Percentiles rank a stretch among this genome's conserved stretches.
phyloP scores from a whole-genome alignment of 2,113 vertebrate genomes.

The Antidorcas marsupialis region DNA sequence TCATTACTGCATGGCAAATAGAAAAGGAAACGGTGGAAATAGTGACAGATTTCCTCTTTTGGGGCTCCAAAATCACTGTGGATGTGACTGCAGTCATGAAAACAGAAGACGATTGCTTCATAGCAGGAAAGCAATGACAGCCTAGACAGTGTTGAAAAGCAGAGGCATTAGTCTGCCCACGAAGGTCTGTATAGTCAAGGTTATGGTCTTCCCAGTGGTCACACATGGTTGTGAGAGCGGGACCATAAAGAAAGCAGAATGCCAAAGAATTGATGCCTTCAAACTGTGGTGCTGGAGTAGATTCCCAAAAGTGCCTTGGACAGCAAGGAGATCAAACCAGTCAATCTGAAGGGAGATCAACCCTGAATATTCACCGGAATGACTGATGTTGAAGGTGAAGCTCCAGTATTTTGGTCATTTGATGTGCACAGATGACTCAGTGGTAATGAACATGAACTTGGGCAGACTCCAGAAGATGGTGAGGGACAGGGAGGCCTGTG shows the following conservation, averaged over 20 bases:
- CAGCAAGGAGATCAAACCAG: not conserved
- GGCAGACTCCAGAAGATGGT: not conserved
- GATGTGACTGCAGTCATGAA: not conserved
- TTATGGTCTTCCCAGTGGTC: not conserved
- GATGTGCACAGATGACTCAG: not conserved
- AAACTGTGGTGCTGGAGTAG: not conserved
- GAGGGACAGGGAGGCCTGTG: not conserved
- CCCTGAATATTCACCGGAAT: not conserved
- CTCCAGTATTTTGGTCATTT: not conserved
- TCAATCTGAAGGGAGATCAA: not conserved
- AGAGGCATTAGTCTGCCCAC: not conserved
- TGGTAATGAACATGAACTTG: not conserved
- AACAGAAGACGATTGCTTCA: not conserved
- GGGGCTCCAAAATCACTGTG: not conserved
- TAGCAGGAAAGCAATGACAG: not conserved
- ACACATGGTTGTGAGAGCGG: not conserved
- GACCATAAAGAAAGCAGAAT: not conserved
- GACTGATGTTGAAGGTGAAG: not conserved
- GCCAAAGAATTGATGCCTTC: not conserved
- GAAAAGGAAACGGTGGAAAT: not conserved
- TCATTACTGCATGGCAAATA: not conserved
- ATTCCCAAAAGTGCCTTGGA: not conserved
- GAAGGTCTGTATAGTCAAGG: not conserved
- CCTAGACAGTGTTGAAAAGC: not conserved
- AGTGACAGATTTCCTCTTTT: not conserved